phyloP scores from a whole-genome alignment of 2,797 vertebrate genomes.

The Rallus crepitans region DNA sequence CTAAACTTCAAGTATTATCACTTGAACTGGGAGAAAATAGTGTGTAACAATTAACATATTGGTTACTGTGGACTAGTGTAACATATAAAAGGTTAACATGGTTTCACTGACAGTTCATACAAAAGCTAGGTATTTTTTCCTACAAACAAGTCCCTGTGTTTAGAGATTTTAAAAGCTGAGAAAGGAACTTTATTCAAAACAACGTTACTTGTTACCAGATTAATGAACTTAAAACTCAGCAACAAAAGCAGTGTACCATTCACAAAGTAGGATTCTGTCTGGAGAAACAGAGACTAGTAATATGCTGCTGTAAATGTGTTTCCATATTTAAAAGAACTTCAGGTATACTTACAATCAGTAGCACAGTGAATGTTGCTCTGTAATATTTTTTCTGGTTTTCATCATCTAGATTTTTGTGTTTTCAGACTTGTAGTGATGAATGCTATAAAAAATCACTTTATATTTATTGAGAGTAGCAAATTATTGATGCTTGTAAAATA shows the following conservation, averaged over 20 bases:
- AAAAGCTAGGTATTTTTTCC: background rate
- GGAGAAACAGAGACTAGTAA: background rate
- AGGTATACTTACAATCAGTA: background rate
- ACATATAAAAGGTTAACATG: background rate
- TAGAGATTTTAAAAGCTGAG: background rate
- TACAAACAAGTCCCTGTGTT: background rate
- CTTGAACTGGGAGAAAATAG: background rate
- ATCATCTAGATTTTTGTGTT: background rate
- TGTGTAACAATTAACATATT: background rate
- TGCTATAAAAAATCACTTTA: background rate
- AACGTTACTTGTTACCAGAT: background rate
- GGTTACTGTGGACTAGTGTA: background rate
- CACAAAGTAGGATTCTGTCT: background rate
- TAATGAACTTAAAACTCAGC: background rate
- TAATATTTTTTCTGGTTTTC: background rate
- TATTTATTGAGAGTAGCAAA: background rate
- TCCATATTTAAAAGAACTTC: background rate
- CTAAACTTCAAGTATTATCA: background rate
- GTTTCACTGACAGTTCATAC: background rate
- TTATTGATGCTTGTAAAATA: background rate
- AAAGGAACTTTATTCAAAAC: background rate
- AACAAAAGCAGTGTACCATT: background rate
- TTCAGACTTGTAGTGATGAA: background rate
- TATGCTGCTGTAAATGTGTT: background rate
- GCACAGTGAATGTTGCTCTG: background rate